Percentiles rank a stretch among this genome's conserved stretches.
These are phyloP conservation scores for Osmoderma eremita DNA, from an alignment of 2,888 invertebrate genomes.

Conservation along the genomic window DNA sequence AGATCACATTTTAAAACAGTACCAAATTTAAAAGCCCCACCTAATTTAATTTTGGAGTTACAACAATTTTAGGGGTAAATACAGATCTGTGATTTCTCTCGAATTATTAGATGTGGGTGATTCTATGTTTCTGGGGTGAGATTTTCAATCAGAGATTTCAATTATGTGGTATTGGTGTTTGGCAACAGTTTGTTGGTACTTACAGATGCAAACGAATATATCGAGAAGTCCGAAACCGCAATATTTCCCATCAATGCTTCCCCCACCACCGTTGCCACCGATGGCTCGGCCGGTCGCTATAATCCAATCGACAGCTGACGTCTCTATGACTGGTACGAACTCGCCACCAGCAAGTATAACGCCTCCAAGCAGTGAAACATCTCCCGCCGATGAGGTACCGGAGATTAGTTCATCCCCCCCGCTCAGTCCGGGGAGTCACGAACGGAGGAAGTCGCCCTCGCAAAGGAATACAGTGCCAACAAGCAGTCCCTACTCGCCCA, in stretches of 20 bases:
- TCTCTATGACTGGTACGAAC: conserved; percentile 69
- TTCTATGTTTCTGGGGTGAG: too few relatives aligned
- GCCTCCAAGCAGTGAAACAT: conserved; percentile 65
- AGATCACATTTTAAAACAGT: too few relatives aligned
- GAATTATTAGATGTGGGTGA: too few relatives aligned
- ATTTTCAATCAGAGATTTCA: not conserved
- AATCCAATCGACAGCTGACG: conserved; percentile 83
- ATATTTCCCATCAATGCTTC: conserved; percentile 93
- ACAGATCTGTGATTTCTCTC: too few relatives aligned
- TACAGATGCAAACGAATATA: conserved; percentile 67
- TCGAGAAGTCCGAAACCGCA: conserved; percentile 80
- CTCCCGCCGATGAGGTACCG: conserved; percentile 60
- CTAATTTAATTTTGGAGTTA: too few relatives aligned
- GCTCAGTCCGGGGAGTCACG: conserved; percentile 61
- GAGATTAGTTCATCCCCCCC: conserved; percentile 62
- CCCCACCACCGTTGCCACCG: conserved; percentile 93
- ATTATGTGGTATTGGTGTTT: conserved; percentile 11
- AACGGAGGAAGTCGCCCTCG: conserved; percentile 60
- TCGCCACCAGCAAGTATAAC: conserved; percentile 73
- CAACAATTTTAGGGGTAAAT: too few relatives aligned
- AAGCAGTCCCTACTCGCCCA: conserved; percentile 56
- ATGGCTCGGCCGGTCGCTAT: conserved; percentile 97
- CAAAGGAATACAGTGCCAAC: conserved; percentile 60
- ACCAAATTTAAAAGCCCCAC: too few relatives aligned
- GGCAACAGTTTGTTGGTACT: conserved; percentile 41